Evolutionary conservation across 2,888 invertebrate genomes (phyloP).

Genomic region (Drosophila vallismaia): DNA sequence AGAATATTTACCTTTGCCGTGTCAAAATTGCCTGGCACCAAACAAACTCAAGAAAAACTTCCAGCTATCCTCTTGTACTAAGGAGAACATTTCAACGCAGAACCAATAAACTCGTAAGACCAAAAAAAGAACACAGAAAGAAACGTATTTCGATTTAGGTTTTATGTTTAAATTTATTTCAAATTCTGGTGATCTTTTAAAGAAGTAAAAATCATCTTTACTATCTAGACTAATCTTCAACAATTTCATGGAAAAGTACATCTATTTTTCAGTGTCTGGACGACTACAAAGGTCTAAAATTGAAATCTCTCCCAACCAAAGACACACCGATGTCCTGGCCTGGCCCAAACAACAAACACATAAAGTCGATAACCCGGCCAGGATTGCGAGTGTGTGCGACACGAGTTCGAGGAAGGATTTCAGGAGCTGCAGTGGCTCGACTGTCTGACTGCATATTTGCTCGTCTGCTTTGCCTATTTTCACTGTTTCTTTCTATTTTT

Average conservation of each 20-base stretch:
- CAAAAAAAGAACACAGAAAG: slow-evolving; percentile 5
- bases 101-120: slow-evolving; percentile 48
- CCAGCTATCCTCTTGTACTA: background rate
- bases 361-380: slow-evolving; percentile 74
- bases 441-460: slow-evolving; percentile 67
- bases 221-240: too few relatives aligned
- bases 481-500: slow-evolving; percentile 29
- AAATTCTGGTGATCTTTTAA: too few relatives aligned
- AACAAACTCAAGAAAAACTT: slow-evolving; percentile 33
- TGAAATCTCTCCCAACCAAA: slow-evolving; percentile 62
- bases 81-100: slow-evolving; percentile 20
- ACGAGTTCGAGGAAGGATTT: slow-evolving; percentile 39
- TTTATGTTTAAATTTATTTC: background rate
- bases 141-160: background rate
- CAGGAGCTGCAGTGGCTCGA: slow-evolving; percentile 27
- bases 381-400: slow-evolving; percentile 48
- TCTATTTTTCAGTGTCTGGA: slow-evolving; percentile 2
- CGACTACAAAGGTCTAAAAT: slow-evolving; percentile 59
- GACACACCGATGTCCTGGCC: slow-evolving; percentile 59
- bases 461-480: slow-evolving; percentile 74
- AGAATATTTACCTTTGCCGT: slow-evolving; percentile 45
- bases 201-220: too few relatives aligned
- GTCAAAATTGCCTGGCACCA: slow-evolving; percentile 44
- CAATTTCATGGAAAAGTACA: background rate
- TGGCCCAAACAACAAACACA: slow-evolving; percentile 73